Evolutionary conservation across 2,113 vertebrate species (phyloP).

Genomic region (Xenopus laevis): DNA sequence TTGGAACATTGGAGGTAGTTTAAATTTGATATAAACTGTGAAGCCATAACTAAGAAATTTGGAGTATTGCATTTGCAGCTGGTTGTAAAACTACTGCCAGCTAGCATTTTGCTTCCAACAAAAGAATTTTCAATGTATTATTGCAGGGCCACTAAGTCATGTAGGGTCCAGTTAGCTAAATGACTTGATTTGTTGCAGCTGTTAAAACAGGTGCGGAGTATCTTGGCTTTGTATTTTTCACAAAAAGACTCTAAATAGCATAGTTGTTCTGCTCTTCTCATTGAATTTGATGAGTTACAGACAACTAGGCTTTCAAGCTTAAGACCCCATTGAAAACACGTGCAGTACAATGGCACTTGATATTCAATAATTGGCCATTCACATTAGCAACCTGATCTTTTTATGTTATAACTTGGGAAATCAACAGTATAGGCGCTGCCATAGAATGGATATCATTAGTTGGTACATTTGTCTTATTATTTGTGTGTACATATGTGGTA

Average conservation of each 20-base stretch:
- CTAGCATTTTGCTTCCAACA: slow-evolving; percentile 28
- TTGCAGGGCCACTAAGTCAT: slow-evolving; percentile 7
- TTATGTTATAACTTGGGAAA: no score
- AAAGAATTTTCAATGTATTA: slow-evolving; percentile 31
- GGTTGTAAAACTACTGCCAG: slow-evolving; percentile 24
- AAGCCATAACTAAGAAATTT: slow-evolving; percentile 12
- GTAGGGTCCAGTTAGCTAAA: slow-evolving; percentile 29
- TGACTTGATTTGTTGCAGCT: slow-evolving; percentile 35
- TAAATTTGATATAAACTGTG: slow-evolving; percentile 23
- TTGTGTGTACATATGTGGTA: no score
- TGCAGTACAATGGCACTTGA: background rate
- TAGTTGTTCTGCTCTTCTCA: slow-evolving; percentile 16
- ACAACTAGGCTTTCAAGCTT: slow-evolving; percentile 8
- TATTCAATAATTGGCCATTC: background rate
- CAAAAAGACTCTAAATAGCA: slow-evolving; percentile 17
- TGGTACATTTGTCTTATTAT: no score
- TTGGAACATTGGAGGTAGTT: slow-evolving; percentile 18
- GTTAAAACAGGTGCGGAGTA: slow-evolving; percentile 32
- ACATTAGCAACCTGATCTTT: background rate
- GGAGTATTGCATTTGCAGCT: slow-evolving; percentile 36
- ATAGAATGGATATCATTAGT: no score
- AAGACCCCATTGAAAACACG: background rate
- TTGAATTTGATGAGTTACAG: slow-evolving; percentile 8
- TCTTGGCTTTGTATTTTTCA: slow-evolving; percentile 8
- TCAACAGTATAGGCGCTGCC: no score